Evolutionary conservation across 2,797 vertebrate genomes (phyloP).

Genomic region (Tapirus indicus): DNA sequence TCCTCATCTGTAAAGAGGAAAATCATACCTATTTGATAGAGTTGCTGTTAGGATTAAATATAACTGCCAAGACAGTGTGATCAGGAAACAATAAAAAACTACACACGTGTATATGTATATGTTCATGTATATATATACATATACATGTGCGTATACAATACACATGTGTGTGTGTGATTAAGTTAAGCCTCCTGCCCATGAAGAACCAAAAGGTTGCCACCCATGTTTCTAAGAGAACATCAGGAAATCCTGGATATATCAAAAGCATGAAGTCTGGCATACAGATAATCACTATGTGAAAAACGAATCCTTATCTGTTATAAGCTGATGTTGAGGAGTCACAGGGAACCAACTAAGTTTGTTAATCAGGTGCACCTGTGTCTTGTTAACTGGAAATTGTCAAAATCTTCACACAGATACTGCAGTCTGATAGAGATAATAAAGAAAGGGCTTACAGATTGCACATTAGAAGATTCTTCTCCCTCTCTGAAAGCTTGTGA

Average conservation of each 20-base stretch:
- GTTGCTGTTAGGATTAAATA: background rate
- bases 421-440: slow-evolving; percentile 8
- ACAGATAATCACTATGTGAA: slow-evolving; percentile 27
- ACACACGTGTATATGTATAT: background rate
- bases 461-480: slow-evolving; percentile 18
- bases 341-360: slow-evolving; percentile 13
- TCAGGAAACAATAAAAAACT: slow-evolving; percentile 8
- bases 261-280: slow-evolving; percentile 21
- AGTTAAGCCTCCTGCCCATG: background rate
- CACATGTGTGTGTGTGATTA: background rate
- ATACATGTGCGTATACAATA: background rate
- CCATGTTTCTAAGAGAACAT: background rate
- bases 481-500: slow-evolving; percentile 15
- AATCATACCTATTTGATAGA: background rate
- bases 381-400: slow-evolving; percentile 47
- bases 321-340: background rate
- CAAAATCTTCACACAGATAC: slow-evolving; percentile 45
- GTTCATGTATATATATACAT: no score
- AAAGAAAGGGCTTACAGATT: slow-evolving; percentile 42
- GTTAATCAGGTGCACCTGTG: slow-evolving; percentile 51
- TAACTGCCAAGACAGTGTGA: background rate
- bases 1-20: background rate
- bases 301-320: slow-evolving; percentile 15
- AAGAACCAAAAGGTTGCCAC: background rate
- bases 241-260: background rate